Conservation (phyloP, 2,797 vertebrate species). For the Galago senegalensis region DNA sequence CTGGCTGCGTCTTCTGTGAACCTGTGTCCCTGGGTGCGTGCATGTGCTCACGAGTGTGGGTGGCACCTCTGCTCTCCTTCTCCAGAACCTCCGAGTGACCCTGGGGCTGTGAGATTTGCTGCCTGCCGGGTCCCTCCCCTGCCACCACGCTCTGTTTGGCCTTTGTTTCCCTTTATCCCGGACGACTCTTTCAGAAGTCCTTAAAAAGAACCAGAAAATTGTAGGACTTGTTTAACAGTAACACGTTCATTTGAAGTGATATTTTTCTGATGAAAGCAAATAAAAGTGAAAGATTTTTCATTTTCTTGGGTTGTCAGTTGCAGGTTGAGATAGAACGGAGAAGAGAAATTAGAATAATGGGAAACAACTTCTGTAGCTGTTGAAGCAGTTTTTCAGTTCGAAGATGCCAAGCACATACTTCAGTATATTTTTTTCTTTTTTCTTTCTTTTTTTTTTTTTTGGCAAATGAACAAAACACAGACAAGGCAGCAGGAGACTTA, state of each 20-base stretch:
- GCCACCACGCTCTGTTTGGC: background rate
- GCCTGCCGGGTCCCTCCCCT: background rate
- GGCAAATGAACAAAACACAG: slow-evolving; percentile 25
- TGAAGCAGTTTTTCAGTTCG: slow-evolving; percentile 53
- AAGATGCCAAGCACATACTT: background rate
- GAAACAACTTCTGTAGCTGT: background rate
- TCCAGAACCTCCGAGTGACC: background rate
- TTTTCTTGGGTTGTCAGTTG: slow-evolving; percentile 57
- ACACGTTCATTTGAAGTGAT: slow-evolving; percentile 29
- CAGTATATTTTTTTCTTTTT: background rate
- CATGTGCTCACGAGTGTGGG: background rate
- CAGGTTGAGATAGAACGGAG: slow-evolving; percentile 19
- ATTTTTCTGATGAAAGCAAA: slow-evolving; percentile 65
- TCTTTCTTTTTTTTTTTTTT: background rate
- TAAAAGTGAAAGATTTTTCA: background rate
- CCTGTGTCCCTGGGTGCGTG: background rate
- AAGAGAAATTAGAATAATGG: slow-evolving; percentile 57
- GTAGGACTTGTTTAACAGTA: slow-evolving; percentile 32
- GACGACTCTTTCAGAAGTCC: slow-evolving; percentile 22
- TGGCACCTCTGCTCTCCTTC: background rate
- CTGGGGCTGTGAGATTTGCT: background rate
- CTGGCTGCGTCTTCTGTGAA: background rate
- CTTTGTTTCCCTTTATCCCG: background rate
- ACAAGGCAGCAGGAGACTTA: slow-evolving; percentile 29
- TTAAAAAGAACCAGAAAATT: slow-evolving; percentile 51